Evolutionary conservation across 1,140 invertebrate genomes (phyloP).

Genomic region (Nasonia vitripennis): DNA sequence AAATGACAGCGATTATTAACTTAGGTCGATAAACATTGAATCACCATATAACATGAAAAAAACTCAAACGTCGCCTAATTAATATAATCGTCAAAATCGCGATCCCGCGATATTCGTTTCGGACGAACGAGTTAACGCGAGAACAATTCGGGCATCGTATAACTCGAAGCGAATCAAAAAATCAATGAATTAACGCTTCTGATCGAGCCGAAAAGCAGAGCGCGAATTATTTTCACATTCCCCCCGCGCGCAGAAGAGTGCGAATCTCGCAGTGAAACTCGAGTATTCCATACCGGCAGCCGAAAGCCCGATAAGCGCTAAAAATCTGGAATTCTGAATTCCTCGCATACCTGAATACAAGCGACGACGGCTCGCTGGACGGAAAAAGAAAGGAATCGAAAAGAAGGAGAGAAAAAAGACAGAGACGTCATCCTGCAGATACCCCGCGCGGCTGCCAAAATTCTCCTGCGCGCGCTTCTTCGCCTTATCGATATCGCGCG

Average conservation of each 20-base stretch:
- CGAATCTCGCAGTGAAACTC: not conserved
- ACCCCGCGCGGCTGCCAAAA: not conserved
- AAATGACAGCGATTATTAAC: too few relatives aligned
- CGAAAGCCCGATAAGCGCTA: not conserved
- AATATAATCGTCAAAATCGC: too few relatives aligned
- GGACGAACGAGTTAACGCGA: too few relatives aligned
- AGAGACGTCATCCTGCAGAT: not conserved
- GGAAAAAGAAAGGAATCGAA: not conserved
- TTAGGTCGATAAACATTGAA: too few relatives aligned
- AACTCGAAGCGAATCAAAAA: not conserved
- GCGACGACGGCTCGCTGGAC: not conserved
- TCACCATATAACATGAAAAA: too few relatives aligned
- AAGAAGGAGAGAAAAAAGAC: not conserved
- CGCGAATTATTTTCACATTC: not conserved
- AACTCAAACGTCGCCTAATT: too few relatives aligned
- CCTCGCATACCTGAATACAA: constrained; percentile 19
- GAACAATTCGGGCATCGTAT: not conserved
- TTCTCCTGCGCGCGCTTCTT: not conserved
- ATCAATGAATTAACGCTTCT: not conserved
- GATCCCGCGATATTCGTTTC: too few relatives aligned
- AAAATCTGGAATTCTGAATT: constrained; percentile 39
- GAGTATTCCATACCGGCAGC: not conserved
- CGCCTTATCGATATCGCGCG: too few relatives aligned
- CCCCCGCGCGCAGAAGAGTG: too few relatives aligned
- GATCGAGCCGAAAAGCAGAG: not conserved